Evolutionary conservation across 2,113 vertebrate species (phyloP).

Genomic region (Clupea harengus): DNA sequence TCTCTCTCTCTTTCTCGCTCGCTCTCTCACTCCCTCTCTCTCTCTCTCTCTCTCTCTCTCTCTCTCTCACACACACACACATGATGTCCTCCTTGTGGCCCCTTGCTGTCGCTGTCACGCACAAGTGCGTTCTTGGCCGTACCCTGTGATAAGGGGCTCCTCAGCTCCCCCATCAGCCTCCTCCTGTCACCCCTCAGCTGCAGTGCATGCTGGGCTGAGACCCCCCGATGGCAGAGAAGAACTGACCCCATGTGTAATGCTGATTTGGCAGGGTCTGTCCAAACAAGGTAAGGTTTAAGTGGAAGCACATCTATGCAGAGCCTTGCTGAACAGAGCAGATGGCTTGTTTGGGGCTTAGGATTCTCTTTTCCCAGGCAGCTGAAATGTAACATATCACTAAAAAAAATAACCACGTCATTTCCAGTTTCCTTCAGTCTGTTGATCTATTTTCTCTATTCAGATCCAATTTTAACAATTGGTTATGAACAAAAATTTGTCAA

Average conservation of each 20-base stretch:
- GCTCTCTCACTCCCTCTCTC: background rate
- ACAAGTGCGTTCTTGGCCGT: background rate
- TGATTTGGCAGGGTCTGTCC: conserved; percentile 6
- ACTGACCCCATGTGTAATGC: conserved; percentile 25
- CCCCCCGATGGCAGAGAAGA: conserved; percentile 29
- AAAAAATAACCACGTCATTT: background rate
- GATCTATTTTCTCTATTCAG: too few species aligned
- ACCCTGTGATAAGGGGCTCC: background rate
- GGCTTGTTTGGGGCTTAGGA: background rate
- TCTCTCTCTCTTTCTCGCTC: background rate
- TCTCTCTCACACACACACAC: conserved; percentile 13
- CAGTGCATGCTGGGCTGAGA: conserved; percentile 46
- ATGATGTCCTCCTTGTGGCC: background rate
- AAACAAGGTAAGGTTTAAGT: background rate
- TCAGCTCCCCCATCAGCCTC: background rate
- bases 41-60: background rate
- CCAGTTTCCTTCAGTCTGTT: too few species aligned
- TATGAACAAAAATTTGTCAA: too few species aligned
- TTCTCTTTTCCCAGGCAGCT: background rate
- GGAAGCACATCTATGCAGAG: background rate
- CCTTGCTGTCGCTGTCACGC: background rate
- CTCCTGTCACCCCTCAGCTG: conserved; percentile 25
- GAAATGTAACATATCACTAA: background rate
- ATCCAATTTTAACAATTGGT: too few species aligned
- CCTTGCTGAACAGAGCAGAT: background rate